Evolutionary conservation across 2,888 invertebrate genomes (phyloP), one percentile per base, ranked within the genome.

Genomic region (Rhaphigaster nebulosa): DNA sequence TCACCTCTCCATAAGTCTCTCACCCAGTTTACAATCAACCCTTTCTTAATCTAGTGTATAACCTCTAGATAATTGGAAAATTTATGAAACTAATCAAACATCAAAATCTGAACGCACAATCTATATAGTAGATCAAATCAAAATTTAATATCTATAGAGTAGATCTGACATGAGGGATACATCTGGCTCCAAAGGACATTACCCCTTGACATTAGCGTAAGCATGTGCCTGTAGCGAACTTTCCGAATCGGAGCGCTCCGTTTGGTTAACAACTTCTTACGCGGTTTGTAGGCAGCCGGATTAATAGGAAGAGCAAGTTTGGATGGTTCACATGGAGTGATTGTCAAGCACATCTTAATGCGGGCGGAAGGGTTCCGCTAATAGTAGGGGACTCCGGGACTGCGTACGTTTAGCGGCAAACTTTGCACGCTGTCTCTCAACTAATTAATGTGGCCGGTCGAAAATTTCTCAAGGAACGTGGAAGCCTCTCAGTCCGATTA

Each of bases 301-400:
- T 38, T 76, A 76, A 76, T 76, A 23, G 70, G 70, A 20, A 10
- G 70, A 38, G 70, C 70, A 76, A 76, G 70, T 76, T 76, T 76
- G 70, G 70, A 34, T 38, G 70, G 20, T 20, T 76, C 34, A 38
- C 70, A 38, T 76, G 70, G 70, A 76, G 70, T 76, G 70, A 76
- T 76, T 76, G 70, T 76, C 70, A 76, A 76, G 70, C 8, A 70
- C 1, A 6, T 38, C 70, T 76, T 76, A 76, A 76, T 76, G 38
- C 38, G 34, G 15, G 20, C 1, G 70, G 70, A 38, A 20, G 26
- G 34, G 70, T 76, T 76, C 70, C 20, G 38, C 70, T 76, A 38
- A 20, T 38, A 76, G 70, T 76, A 8, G 6, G 38, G 8, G 6
- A 20, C 70, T 76, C 34, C 10, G 38, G 8, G 6, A 20, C 70